Evolutionary conservation across 2,113 vertebrate genomes (phyloP), one percentile per base, ranked within the genome.

Genomic region (Hippopotamus amphibius): DNA sequence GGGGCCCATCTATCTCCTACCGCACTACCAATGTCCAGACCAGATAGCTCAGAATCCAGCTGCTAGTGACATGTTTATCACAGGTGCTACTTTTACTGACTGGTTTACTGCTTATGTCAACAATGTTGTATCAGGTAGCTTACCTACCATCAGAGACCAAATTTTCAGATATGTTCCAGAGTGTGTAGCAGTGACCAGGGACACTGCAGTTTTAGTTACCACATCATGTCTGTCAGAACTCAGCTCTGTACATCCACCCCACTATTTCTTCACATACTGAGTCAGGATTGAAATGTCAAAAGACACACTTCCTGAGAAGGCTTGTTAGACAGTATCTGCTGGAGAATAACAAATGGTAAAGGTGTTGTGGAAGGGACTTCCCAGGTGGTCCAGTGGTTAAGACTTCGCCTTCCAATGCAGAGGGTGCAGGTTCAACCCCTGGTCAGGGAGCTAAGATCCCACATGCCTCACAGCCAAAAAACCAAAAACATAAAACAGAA

Each of bases 201-300:
- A 99, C 97, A 99, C 99, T 96, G 99, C 99, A 0, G 99, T 99
- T 85, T 99, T 99, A 0, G 99, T 99, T 81, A 99, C 99, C 76
- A 99, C 99, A 4, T 99, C 99, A 59, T 99, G 99, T 98, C 98
- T 99, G 61, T 99, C 99, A 6, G 99, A 99, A 89, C 99, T 99
- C 28, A 99, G 99, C 91, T 99, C 99, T 65, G 99, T 99, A 16
- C 99, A 99, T 93, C 99, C 99, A 0, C 99, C 99, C 0, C 99
- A 99, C 98, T 99, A 99, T 98, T 99, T 99, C 99, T 99, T 99
- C 98, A 99, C 99, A 33, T 99, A 99, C 98, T 99, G 99, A 97
- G 99, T 99, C 99, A 99, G 99, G 90, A 99, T 99, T 97, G 99
- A 99, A 97, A 99, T 99, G 99, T 99, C 99, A 59, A 99, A 99